These are phyloP conservation scores for Cyrtodaria siliqua DNA, from an alignment of 2,888 invertebrate species.

Conservation along the genomic window DNA sequence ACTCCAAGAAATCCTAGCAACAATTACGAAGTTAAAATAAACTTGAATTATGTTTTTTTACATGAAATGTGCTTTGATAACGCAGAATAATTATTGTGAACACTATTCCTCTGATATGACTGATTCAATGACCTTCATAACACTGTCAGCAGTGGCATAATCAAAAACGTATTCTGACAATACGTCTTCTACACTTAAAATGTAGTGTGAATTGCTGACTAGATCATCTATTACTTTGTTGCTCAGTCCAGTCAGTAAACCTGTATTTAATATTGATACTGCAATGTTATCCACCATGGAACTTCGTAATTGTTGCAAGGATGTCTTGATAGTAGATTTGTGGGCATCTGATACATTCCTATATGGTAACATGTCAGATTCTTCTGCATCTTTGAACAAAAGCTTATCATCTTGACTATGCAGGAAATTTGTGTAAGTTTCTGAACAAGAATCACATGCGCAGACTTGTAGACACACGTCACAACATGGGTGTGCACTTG, in stretches of 20 bases:
- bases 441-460: no score
- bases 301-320: no score
- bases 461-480: no score
- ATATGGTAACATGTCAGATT: no score
- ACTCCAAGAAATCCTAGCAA: background rate
- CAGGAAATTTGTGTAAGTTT: no score
- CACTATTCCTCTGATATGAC: background rate
- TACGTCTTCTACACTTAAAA: slow-evolving; percentile 1
- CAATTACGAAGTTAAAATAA: background rate
- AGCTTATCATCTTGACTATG: no score
- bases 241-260: slow-evolving; percentile 19
- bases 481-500: no score
- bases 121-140: background rate
- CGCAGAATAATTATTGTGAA: background rate
- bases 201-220: slow-evolving; percentile 17
- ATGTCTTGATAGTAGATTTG: no score
- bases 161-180: background rate
- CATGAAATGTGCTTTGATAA: background rate
- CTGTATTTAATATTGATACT: slow-evolving; percentile 20
- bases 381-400: background rate
- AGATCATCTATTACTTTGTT: slow-evolving; percentile 17
- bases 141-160: background rate
- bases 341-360: no score
- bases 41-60: background rate
- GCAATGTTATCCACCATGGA: no score